These are phyloP conservation scores for Pempheris klunzingeri DNA, from an alignment of 2,797 vertebrate species.

Conservation along the genomic window DNA sequence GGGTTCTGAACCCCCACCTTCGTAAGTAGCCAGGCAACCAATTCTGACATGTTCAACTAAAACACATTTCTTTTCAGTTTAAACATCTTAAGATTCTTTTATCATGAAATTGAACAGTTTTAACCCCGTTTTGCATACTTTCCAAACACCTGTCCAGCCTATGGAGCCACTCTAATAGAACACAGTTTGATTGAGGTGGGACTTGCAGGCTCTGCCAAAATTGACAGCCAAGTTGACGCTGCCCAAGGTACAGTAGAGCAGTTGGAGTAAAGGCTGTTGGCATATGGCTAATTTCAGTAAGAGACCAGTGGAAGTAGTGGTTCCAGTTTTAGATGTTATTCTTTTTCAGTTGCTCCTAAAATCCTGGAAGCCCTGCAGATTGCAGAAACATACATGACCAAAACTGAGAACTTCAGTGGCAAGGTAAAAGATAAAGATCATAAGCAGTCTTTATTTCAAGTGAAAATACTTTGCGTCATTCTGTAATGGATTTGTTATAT, in stretches of 20 bases:
- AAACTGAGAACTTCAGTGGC: slow-evolving; percentile 87
- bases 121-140: slow-evolving; percentile 6
- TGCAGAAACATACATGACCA: slow-evolving; percentile 92
- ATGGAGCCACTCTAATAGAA: slow-evolving; percentile 94
- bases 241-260: slow-evolving; percentile 73
- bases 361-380: slow-evolving; percentile 90
- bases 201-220: slow-evolving; percentile 87
- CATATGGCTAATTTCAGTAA: background rate
- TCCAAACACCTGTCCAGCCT: slow-evolving; percentile 77
- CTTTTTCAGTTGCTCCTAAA: slow-evolving; percentile 82
- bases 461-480: background rate
- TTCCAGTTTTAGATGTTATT: background rate
- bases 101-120: background rate
- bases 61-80: background rate
- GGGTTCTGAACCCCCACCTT: slow-evolving; percentile 93
- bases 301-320: background rate
- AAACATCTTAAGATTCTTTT: background rate
- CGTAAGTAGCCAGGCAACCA: slow-evolving; percentile 85
- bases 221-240: slow-evolving; percentile 85
- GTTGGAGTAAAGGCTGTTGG: background rate
- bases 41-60: background rate
- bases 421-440: slow-evolving; percentile 85
- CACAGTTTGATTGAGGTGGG: slow-evolving; percentile 93
- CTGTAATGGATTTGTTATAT: background rate
- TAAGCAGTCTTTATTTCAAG: background rate